Evolutionary conservation across 2,888 invertebrate species (phyloP), one percentile per base, ranked within the genome.

Genomic region (Erannis defoliaria): DNA sequence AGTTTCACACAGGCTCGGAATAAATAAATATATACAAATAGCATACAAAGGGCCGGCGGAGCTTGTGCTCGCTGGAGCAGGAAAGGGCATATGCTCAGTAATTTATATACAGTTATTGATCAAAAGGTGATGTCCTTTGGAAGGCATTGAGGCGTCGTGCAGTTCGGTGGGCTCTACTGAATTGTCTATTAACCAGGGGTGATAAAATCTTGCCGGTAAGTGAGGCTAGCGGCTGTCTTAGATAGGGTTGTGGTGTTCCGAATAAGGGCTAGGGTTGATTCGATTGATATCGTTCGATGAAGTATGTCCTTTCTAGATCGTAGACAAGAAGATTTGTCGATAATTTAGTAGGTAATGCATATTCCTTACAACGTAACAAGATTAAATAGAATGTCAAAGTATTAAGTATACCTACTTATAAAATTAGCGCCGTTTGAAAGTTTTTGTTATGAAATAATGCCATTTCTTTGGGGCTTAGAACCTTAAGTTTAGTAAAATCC

Each of bases 101-200:
- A 92, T 91, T 92, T 91, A 90, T 91, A 88, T 92, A 93, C 91
- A 92, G 88, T 90, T 92, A 91, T 91, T 93, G 93, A 93, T 93
- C 93, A 93, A 93, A 93, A 90, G 93, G 88, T 86, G 84, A 80
- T 78, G 85, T 88, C 92, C 91, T 91, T 93, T 92, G 85, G 87
- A 76, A 87, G 76, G 82, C 92, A 91, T 78, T 84, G 85, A 84
- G 82, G 86, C 91, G 88, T 86, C 79, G 26, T 51, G 62, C 78
- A 77, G 72, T 74, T 80, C 84, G 78, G 78, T 79, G 82, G 77
- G 83, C 79, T 84, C 82, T 78, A 74, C 73, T 82, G 85, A 88
- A 89, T 88, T 88, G 89, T 87, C 86, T 82, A 84, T 85, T 86
- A 85, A 80, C 71, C 73, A 77, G 83, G 85, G 89, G 90, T 81